Base-by-base conservation (phyloP, 2,113 vertebrate species). In the Cephalopterus ornatus region DNA sequence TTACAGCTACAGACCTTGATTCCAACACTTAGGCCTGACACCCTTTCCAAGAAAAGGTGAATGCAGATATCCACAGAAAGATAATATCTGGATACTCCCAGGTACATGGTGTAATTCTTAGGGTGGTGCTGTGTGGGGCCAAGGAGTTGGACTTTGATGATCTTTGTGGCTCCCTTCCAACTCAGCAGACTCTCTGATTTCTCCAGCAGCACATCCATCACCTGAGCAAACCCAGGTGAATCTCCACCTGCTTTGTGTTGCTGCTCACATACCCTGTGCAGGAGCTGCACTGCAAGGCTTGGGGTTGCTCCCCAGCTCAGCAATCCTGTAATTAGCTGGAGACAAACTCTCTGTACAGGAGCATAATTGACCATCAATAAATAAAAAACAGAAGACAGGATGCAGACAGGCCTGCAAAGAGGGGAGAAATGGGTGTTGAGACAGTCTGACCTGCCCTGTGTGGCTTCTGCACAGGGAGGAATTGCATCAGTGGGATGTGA, bases 11-110 rank as follows among this genome's bases (percentile, higher is more conserved):
- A 32, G 46, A 9, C 49, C 68, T 42, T 2, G 20, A 39, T 73
- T 56, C 35, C 35, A 33, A 22, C 44, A 5, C 30, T 46, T 6
- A 1, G 0, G 5, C 32, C 55, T 28, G 1, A 20, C 14, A 2
- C 47, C 20, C 12, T 46, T 37, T 44, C 6, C 55, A 50, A 75
- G 35, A 21, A 41, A 62, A 49, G 30, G 27, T 27, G 42, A 27
- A n/a, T 3, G 37, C 66, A n/a, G 13, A 73, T 47, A 14, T 12
- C 53, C 66, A 30, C 27, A 41, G 59, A n/a, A 44, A 44, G 41
- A 21, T 65, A 20, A 39, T 22, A 30, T 6, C 18, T 63, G 27
- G 61, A 30, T 63, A 9, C 26, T 14, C 61, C 62, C 62, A 42
- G 61, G 61, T 42, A 42, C 61, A 9, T 9, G 4, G 13, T 42